Conservation (phyloP, 2,888 invertebrate genomes). For the Drosophila mimetica region DNA sequence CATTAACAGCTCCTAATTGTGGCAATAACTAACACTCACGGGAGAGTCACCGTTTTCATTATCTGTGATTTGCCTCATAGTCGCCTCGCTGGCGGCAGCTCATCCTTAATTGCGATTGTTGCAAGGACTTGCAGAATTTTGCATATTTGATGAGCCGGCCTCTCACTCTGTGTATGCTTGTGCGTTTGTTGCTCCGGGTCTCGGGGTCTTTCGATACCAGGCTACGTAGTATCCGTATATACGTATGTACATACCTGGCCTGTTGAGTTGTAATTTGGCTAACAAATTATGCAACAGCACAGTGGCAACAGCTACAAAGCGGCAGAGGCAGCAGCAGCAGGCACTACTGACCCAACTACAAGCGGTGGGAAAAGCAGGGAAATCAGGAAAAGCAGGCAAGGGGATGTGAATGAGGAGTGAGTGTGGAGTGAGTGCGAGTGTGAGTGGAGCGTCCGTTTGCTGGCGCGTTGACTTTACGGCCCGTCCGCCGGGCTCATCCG, state of each 20-base stretch:
- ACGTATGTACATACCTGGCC: slow-evolving; percentile 53
- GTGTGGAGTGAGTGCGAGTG: slow-evolving; percentile 4
- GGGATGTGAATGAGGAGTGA: slow-evolving; percentile 3
- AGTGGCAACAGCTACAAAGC: slow-evolving; percentile 13
- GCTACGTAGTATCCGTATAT: neutral
- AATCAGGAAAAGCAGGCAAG: no score
- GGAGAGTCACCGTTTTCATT: slow-evolving; percentile 37
- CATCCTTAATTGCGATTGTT: slow-evolving; percentile 35
- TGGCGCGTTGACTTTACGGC: slow-evolving; percentile 59
- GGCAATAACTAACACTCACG: neutral
- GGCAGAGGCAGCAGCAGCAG: no score
- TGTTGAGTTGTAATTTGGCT: slow-evolving; percentile 78
- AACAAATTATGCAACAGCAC: slow-evolving; percentile 71
- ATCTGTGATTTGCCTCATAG: slow-evolving; percentile 3
- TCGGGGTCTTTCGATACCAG: slow-evolving; percentile 19
- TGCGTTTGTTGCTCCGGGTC: slow-evolving; percentile 24
- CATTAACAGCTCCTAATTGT: neutral
- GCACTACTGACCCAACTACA: slow-evolving; percentile 69
- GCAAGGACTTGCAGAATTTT: slow-evolving; percentile 62
- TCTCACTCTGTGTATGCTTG: slow-evolving; percentile 5
- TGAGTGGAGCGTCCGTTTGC: no score
- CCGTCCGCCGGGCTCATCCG: slow-evolving; percentile 17
- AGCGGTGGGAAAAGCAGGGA: neutral
- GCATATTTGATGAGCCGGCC: slow-evolving; percentile 68
- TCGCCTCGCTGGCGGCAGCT: slow-evolving; percentile 11